A percentile compares a stretch with the other conserved stretches of the same genome.
Conservation (phyloP, 35 echinoderm and acorn worm genomes). For the Anneissia japonica region DNA sequence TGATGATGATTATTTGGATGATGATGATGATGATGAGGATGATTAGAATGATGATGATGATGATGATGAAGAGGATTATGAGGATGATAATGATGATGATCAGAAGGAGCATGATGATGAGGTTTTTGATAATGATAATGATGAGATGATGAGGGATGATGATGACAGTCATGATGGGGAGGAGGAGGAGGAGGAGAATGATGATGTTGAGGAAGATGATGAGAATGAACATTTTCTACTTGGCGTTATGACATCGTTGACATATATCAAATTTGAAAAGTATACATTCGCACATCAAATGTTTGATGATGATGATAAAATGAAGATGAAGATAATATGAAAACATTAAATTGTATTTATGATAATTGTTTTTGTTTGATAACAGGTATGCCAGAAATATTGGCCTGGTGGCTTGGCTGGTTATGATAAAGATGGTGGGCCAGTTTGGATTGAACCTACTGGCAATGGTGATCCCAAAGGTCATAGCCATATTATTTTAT, state of each 20-base stretch:
- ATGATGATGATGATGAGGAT: too few relatives aligned
- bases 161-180: too few relatives aligned
- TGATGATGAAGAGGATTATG: too few relatives aligned
- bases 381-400: constrained; percentile 34
- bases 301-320: background rate
- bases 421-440: constrained; percentile 23
- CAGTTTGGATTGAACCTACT: constrained; percentile 24
- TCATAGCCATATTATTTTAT: too few relatives aligned
- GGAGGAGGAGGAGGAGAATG: background rate
- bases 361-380: background rate
- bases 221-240: background rate
- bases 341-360: background rate
- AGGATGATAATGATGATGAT: too few relatives aligned
- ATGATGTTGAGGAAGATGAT: too few relatives aligned
- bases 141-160: too few relatives aligned
- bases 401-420: constrained; percentile 39
- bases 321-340: background rate
- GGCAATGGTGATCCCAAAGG: constrained; percentile 29
- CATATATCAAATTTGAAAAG: background rate
- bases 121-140: background rate
- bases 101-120: background rate
- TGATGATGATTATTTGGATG: too few relatives aligned
- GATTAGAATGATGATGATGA: too few relatives aligned
- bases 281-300: background rate
- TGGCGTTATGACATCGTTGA: background rate